A percentile compares a stretch with the other conserved stretches of the same genome.
phyloP scores from a whole-genome alignment of 2,797 vertebrate species.

The Chromobotia macracanthus region DNA sequence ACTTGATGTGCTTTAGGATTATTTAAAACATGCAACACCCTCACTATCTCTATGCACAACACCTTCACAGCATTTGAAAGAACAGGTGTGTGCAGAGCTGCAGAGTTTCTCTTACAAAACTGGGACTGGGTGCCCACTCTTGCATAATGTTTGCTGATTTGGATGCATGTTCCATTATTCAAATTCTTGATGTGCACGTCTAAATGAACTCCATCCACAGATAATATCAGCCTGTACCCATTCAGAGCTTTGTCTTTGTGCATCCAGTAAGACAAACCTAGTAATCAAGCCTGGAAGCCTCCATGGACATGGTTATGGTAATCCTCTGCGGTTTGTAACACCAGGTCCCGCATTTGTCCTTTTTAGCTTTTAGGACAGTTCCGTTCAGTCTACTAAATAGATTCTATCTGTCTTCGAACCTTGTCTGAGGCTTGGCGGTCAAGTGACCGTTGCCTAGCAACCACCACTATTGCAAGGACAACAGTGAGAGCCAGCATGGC shows the following conservation, averaged over 20 bases:
- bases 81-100: conserved; percentile 16
- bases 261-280: conserved; percentile 28
- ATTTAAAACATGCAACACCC: conserved; percentile 32
- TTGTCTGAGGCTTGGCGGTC: conserved; percentile 91
- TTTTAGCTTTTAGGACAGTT: conserved; percentile 8
- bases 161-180: not conserved
- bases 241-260: conserved; percentile 22
- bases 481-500: conserved; percentile 76
- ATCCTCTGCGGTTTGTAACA: conserved; percentile 1
- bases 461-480: conserved; percentile 80
- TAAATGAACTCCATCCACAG: conserved; percentile 17
- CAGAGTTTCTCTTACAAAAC: conserved; percentile 14
- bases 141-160: conserved; percentile 20
- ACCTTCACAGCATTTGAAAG: conserved; percentile 46
- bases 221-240: conserved; percentile 20
- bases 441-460: conserved; percentile 82
- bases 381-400: conserved; percentile 75
- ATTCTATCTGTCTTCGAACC: conserved; percentile 92
- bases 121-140: conserved; percentile 5
- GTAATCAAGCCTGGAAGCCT: conserved; percentile 10
- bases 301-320: conserved; percentile 19
- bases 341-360: not conserved
- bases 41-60: not conserved
- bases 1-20: conserved; percentile 34
- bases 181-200: conserved; percentile 33